Conservation (phyloP, 2,113 vertebrate genomes). For the Crotalus helleri region DNA sequence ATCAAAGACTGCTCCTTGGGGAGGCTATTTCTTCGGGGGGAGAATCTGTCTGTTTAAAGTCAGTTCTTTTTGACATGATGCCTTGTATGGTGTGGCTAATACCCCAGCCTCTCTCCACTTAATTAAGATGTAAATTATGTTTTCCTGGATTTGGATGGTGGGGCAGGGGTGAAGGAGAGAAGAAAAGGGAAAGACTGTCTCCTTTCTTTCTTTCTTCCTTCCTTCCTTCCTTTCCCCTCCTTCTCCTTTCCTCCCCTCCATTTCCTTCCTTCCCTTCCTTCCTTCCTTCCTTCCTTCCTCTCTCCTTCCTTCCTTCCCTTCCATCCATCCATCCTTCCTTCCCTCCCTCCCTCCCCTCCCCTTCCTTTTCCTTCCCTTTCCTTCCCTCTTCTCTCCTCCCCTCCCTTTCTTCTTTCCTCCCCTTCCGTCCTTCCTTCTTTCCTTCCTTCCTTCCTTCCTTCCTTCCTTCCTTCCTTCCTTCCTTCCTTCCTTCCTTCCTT, state of each 20-base stretch:
- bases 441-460: too few species aligned
- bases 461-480: background rate
- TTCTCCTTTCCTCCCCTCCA: too few species aligned
- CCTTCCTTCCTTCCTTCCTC: background rate
- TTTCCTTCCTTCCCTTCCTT: too few species aligned
- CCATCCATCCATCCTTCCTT: too few species aligned
- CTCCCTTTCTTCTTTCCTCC: too few species aligned
- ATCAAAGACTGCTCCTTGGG: background rate
- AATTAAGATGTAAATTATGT: conserved; percentile 40
- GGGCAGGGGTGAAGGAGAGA: background rate
- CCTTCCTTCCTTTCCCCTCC: background rate
- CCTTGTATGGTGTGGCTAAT: conserved; percentile 4
- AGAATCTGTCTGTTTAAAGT: background rate
- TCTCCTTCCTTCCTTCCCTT: too few species aligned
- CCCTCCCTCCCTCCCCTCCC: too few species aligned
- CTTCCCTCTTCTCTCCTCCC: too few species aligned
- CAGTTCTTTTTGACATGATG: background rate
- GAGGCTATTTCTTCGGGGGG: background rate
- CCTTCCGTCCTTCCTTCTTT: too few species aligned
- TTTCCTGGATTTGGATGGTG: background rate
- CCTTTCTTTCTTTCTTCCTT: too few species aligned
- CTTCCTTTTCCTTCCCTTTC: too few species aligned
- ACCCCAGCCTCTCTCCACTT: background rate
- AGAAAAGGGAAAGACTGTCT: background rate
- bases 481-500: rapidly evolving